These are phyloP conservation scores for Pseudorhiza aurosa DNA, from an alignment of 30 jellyfish, hydroid and myxozoan genomes.

Conservation along the genomic window DNA sequence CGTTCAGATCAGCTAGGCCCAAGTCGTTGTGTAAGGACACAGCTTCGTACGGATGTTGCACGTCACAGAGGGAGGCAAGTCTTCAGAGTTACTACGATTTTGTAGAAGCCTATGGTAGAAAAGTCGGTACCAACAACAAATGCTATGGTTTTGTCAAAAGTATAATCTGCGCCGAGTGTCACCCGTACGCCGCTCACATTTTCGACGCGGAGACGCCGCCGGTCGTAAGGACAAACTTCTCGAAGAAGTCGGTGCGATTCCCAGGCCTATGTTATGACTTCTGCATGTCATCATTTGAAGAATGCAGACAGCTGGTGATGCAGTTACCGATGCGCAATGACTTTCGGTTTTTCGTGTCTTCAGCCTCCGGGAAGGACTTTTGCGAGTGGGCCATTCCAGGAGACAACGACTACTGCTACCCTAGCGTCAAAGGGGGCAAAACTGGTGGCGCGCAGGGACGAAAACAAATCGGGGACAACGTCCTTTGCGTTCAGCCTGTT, in stretches of 20 bases:
- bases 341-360: constrained; percentile 24
- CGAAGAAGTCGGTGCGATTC: constrained; percentile 53
- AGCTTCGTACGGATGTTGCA: constrained; percentile 80
- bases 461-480: constrained; percentile 1
- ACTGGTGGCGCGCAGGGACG: neutral
- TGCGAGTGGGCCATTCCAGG: constrained; percentile 89
- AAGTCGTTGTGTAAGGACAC: constrained; percentile 73
- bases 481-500: constrained; percentile 79
- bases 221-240: constrained; percentile 3
- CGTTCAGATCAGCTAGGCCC: constrained; percentile 66
- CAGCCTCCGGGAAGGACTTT: constrained; percentile 42
- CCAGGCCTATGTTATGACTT: constrained; percentile 88
- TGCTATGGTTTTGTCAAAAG: constrained; percentile 50
- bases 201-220: constrained; percentile 88
- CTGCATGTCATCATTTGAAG: constrained; percentile 55
- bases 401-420: constrained; percentile 81
- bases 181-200: constrained; percentile 96
- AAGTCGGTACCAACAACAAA: neutral
- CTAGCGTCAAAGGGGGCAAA: constrained; percentile 42
- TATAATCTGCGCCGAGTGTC: constrained; percentile 83
- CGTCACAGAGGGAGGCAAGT: constrained; percentile 38
- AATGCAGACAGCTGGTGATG: constrained; percentile 49
- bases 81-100: constrained; percentile 22
- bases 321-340: constrained; percentile 37
- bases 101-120: constrained; percentile 1